Conservation (phyloP, 2,888 invertebrate genomes). For the Fragum whitleyi region DNA sequence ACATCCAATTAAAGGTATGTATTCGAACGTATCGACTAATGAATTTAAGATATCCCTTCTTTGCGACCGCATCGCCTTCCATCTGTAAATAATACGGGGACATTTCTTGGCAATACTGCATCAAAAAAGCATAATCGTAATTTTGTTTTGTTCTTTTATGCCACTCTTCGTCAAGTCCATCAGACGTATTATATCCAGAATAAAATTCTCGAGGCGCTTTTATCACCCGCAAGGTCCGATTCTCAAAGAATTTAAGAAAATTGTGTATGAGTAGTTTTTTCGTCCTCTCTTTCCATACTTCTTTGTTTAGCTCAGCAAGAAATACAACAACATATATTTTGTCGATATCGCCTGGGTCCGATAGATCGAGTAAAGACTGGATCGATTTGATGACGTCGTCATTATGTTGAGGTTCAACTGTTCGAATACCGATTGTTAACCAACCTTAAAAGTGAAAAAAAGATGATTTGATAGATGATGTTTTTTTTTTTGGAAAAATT, state of each 20-base stretch:
- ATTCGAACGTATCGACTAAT: slow-evolving; percentile 82
- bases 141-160: slow-evolving; percentile 85
- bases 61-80: slow-evolving; percentile 84
- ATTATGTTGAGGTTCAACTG: no score
- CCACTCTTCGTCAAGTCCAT: slow-evolving; percentile 71
- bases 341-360: no score
- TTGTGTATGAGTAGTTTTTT: slow-evolving; percentile 60
- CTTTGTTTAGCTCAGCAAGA: slow-evolving; percentile 83
- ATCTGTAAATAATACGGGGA: slow-evolving; percentile 84
- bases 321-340: slow-evolving; percentile 84
- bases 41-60: slow-evolving; percentile 80
- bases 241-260: slow-evolving; percentile 58
- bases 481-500: no score
- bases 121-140: slow-evolving; percentile 84
- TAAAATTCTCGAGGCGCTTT: slow-evolving; percentile 75
- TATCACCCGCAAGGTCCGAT: slow-evolving; percentile 83
- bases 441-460: no score
- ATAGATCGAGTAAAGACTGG: no score
- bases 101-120: slow-evolving; percentile 80
- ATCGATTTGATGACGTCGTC: no score
- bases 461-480: no score
- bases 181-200: slow-evolving; percentile 64
- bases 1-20: slow-evolving; percentile 68
- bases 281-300: slow-evolving; percentile 67
- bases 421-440: no score